Evolutionary conservation across 2,113 vertebrate species (phyloP), one percentile per base, ranked within the genome.

Genomic region (Dicerorhinus sumatrensis): DNA sequence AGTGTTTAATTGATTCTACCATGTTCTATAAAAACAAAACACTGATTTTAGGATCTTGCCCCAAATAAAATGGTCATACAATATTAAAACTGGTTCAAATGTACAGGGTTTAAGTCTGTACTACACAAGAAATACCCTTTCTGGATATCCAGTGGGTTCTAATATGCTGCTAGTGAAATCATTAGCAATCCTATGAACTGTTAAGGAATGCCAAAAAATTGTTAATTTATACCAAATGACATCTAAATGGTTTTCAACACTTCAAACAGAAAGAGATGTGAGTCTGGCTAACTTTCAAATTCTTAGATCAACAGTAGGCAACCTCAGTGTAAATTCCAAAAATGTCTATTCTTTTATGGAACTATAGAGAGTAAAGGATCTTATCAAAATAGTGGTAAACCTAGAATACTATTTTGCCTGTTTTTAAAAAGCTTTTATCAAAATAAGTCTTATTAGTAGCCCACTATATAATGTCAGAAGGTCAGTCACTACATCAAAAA

Each of bases 1-100:
- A 99, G 98, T 99, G 99, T 98, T 99, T 99, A 99, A 99, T 99
- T 98, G 99, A 99, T 98, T 99, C 99, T 99, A 99, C 99, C 99
- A 99, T 99, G 99, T 99, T 99, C 99, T 99, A 98, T 86, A 94
- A 97, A 98, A 98, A 99, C 91, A 96, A 84, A 97, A 96, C 73
- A 98, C 69, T 89, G 12, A 7, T 63, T 60, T 93, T 92, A 92
- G 23, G 11, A 94, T 97, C 86, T 91, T 97, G 39, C 36, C 42
- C 46, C 58, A 46, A 82, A 93, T 95, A 80, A 94, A 92, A 92
- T 11, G 51, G 39, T 94, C 69, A 73, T 6, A 77, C 16, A 16
- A 82, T 92, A 96, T 2, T 94, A 95, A 96, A 94, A 75, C 75
- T 58, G 73, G 54, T 94, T 94, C n/a, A 91, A 89, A 93, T 82